Percentiles rank a stretch among this genome's conserved stretches.
These are phyloP conservation scores for Thysanoteuthis rhombus DNA, from an alignment of 2,888 invertebrate genomes.

Conservation along the genomic window DNA sequence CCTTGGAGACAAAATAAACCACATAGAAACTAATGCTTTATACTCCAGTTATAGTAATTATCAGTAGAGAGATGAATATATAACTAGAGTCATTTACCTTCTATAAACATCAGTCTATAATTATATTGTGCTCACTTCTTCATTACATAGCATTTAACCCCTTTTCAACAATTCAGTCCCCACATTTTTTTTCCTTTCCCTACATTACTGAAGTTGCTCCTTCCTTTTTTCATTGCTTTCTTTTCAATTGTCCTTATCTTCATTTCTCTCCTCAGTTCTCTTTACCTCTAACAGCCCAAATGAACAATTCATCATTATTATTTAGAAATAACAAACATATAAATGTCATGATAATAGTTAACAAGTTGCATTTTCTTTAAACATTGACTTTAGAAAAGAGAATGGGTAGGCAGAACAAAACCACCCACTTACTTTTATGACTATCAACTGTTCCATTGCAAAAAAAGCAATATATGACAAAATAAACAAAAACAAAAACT, in stretches of 20 bases:
- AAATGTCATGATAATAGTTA: too few relatives aligned
- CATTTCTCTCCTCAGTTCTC: not conserved
- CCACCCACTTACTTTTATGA: too few relatives aligned
- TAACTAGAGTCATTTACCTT: not conserved
- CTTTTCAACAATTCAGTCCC: not conserved
- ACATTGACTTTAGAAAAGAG: too few relatives aligned
- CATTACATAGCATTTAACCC: not conserved
- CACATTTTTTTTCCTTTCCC: not conserved
- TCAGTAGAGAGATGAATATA: not conserved
- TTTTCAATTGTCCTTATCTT: not conserved
- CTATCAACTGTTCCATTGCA: too few relatives aligned
- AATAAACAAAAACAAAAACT: too few relatives aligned
- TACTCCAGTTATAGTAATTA: not conserved
- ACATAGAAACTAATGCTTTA: not conserved
- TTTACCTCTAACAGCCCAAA: not conserved
- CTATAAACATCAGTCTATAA: not conserved
- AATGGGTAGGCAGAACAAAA: too few relatives aligned
- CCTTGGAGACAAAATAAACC: not conserved
- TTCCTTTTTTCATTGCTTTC: not conserved
- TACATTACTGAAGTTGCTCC: not conserved
- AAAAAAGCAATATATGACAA: too few relatives aligned
- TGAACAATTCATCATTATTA: not conserved
- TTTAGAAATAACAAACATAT: too few relatives aligned
- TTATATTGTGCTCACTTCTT: not conserved
- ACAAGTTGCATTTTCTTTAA: too few relatives aligned